phyloP scores from a whole-genome alignment of 2,113 vertebrate species.

The Cryptomyrus ogoouensis region DNA sequence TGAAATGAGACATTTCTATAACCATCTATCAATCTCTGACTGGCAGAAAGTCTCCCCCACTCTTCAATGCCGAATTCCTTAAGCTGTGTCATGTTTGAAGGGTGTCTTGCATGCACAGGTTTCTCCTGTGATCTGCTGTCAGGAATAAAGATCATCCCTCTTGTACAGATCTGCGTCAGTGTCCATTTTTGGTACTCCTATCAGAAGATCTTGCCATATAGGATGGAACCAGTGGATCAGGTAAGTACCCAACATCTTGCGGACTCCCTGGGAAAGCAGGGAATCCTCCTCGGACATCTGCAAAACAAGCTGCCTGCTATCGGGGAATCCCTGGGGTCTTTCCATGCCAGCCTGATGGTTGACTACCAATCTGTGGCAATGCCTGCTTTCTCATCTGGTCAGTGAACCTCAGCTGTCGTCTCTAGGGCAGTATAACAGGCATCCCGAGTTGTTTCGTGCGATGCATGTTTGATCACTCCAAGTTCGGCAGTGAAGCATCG shows the following conservation, averaged over 20 bases:
- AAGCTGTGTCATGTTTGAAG: too few species aligned
- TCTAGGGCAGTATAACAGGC: neutral
- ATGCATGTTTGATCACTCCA: neutral
- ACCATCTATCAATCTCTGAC: too few species aligned
- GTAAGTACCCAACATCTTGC: too few species aligned
- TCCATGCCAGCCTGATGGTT: neutral
- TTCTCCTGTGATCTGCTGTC: neutral
- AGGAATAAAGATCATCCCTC: neutral
- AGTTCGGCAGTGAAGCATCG: neutral
- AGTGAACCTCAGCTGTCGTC: neutral
- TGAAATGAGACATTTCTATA: too few species aligned
- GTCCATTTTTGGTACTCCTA: neutral
- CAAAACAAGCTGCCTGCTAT: too few species aligned
- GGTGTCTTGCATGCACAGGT: too few species aligned
- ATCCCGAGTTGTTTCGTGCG: too few species aligned
- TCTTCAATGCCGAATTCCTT: too few species aligned
- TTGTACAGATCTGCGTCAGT: neutral
- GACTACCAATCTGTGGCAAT: neutral
- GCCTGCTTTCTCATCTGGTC: neutral
- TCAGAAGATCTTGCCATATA: neutral
- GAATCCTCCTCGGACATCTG: too few species aligned
- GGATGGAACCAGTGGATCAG: neutral
- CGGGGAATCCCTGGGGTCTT: neutral
- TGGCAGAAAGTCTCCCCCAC: too few species aligned
- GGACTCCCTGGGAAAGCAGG: too few species aligned